A percentile compares a stretch with the other conserved stretches of the same genome.
Conservation (phyloP, 2,113 vertebrate species). For the Pelodiscus sinensis region DNA sequence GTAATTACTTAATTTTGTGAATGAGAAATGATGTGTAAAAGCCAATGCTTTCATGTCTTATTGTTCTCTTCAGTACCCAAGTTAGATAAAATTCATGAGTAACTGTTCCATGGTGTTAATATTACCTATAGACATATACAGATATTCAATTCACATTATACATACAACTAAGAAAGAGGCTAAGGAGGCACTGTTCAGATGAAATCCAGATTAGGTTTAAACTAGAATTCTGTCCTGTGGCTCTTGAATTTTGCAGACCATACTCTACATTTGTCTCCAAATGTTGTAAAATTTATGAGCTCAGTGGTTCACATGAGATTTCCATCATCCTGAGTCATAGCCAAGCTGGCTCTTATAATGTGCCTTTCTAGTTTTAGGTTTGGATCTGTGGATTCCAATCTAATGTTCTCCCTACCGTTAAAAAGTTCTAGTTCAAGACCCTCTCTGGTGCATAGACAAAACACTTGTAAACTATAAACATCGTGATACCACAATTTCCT, state of each 20-base stretch:
- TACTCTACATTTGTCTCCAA: neutral
- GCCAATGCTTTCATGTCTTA: constrained; percentile 55
- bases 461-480: neutral
- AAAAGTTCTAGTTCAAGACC: neutral
- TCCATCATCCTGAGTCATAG: neutral
- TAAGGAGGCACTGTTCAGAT: neutral
- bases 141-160: neutral
- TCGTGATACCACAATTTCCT: accelerated
- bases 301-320: neutral
- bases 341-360: neutral
- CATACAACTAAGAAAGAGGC: neutral
- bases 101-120: neutral
- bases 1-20: constrained; percentile 78
- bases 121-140: neutral
- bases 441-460: neutral
- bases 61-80: constrained; percentile 35
- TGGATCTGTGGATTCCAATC: neutral
- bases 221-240: neutral
- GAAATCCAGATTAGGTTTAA: neutral
- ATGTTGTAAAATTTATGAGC: neutral
- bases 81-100: constrained; percentile 45
- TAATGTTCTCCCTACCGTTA: neutral
- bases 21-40: constrained; percentile 74
- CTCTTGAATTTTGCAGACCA: neutral
- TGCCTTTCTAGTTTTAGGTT: neutral